phyloP scores from a whole-genome alignment of 2,113 vertebrate genomes.

The Psilopogon haemacephalus region DNA sequence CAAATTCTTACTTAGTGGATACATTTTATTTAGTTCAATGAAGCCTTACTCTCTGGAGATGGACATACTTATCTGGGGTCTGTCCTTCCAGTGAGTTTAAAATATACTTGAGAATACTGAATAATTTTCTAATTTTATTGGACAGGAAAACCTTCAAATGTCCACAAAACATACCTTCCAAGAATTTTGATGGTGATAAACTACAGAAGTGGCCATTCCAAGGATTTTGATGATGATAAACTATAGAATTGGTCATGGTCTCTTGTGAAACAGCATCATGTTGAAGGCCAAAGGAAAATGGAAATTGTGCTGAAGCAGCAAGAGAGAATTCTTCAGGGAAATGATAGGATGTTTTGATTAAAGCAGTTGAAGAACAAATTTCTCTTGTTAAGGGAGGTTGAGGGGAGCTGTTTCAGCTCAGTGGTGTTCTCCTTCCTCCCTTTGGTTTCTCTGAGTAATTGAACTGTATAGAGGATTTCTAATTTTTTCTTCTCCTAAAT shows the following conservation, averaged over 20 bases:
- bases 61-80: not conserved
- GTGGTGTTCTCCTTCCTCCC: not conserved
- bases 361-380: conserved; percentile 10
- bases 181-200: conserved; percentile 30
- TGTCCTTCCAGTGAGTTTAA: not conserved
- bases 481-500: not conserved
- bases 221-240: conserved; percentile 20
- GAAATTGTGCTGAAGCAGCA: conserved; percentile 51
- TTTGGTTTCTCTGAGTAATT: not conserved
- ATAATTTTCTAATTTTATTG: conserved; percentile 30
- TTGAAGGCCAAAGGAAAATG: conserved; percentile 46
- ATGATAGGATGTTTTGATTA: conserved; percentile 38
- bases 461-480: not conserved
- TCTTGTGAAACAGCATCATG: not conserved
- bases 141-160: not conserved
- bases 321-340: conserved; percentile 16
- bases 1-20: not conserved
- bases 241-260: not conserved
- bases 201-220: not conserved
- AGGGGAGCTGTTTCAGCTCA: not conserved
- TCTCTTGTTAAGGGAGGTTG: not conserved
- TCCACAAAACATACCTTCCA: not conserved
- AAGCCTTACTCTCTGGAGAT: not conserved
- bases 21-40: not conserved
- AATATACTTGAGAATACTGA: not conserved